Evolutionary conservation across 2,797 vertebrate genomes (phyloP).

Genomic region (Falco concolor): DNA sequence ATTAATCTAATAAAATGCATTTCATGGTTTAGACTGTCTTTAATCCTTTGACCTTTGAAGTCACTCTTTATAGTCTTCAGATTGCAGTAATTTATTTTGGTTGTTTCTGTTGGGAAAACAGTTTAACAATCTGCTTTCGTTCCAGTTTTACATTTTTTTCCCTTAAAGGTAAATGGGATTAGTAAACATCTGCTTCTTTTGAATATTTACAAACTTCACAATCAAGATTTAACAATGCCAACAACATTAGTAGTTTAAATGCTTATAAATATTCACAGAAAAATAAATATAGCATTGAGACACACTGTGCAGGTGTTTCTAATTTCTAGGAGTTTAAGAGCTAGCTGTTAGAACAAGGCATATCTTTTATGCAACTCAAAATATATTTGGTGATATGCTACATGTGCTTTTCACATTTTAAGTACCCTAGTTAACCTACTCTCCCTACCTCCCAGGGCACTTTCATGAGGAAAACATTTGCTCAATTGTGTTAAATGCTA

Average conservation of each 20-base stretch:
- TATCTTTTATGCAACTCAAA: background rate
- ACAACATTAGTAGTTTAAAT: constrained; percentile 37
- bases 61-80: constrained; percentile 63
- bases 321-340: constrained; percentile 38
- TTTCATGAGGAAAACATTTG: constrained; percentile 37
- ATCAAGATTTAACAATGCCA: constrained; percentile 40
- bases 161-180: constrained; percentile 59
- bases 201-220: constrained; percentile 71
- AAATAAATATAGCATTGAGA: constrained; percentile 57
- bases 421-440: constrained; percentile 33
- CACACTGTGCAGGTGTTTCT: constrained; percentile 45
- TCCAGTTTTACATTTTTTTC: constrained; percentile 56
- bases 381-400: constrained; percentile 39
- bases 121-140: constrained; percentile 43
- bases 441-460: background rate
- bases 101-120: constrained; percentile 64
- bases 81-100: constrained; percentile 57
- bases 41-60: constrained; percentile 65
- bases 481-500: constrained; percentile 45
- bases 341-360: constrained; percentile 22
- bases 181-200: constrained; percentile 65
- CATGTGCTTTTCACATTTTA: constrained; percentile 41
- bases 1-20: constrained; percentile 70
- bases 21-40: constrained; percentile 53
- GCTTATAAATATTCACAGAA: constrained; percentile 61